A percentile compares a stretch with the other conserved stretches of the same genome.
These are phyloP conservation scores for Ictalurus punctatus DNA, from an alignment of 2,113 vertebrate genomes.

Conservation along the genomic window DNA sequence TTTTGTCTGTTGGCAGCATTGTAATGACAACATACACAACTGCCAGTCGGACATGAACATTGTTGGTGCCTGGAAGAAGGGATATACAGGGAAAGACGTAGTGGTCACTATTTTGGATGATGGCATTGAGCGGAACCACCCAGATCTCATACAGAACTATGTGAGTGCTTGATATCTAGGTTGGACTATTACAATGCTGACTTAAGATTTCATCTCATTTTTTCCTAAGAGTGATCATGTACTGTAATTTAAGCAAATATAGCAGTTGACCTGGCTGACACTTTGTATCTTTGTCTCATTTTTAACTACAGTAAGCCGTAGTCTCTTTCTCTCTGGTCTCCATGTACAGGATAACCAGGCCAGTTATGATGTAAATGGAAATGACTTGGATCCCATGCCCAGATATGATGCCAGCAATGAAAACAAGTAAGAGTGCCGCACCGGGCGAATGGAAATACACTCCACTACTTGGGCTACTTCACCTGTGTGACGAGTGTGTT, in stretches of 20 bases:
- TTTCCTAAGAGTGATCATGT: background rate
- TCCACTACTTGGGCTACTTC: background rate
- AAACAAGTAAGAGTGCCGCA: slow-evolving; percentile 89
- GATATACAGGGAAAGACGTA: slow-evolving; percentile 95
- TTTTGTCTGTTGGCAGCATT: slow-evolving; percentile 77
- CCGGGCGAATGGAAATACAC: background rate
- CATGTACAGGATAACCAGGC: slow-evolving; percentile 87
- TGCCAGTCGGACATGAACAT: slow-evolving; percentile 99
- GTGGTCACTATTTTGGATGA: slow-evolving; percentile 98
- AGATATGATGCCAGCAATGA: slow-evolving; percentile 97
- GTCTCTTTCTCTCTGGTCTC: slow-evolving; percentile 42
- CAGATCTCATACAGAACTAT: slow-evolving; percentile 95
- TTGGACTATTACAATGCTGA: background rate
- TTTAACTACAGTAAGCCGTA: background rate
- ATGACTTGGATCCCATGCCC: slow-evolving; percentile 97
- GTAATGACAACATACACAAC: slow-evolving; percentile 91
- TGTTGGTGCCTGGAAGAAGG: slow-evolving; percentile 96
- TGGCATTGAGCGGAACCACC: slow-evolving; percentile 95
- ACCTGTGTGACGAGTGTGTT: slow-evolving; percentile 36
- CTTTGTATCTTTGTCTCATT: background rate
- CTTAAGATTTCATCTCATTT: too few relatives aligned
- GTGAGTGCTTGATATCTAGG: slow-evolving; percentile 71
- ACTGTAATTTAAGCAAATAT: background rate
- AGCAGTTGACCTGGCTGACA: background rate
- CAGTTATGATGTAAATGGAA: slow-evolving; percentile 97